Base-by-base conservation (phyloP, 2,888 invertebrate genomes). In the Callyntrura sp. region DNA sequence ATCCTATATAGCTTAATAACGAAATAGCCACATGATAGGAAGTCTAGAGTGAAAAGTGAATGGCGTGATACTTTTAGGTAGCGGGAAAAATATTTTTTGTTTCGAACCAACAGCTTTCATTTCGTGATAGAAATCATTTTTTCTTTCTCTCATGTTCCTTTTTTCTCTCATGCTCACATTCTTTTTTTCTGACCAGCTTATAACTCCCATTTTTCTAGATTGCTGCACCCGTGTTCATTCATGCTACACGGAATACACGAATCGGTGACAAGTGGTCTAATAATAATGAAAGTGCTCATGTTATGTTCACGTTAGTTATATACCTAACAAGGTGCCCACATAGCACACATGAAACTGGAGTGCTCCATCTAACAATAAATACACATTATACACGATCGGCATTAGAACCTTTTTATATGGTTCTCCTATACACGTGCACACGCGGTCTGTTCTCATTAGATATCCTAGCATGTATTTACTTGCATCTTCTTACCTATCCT, bases 201-300 rank as follows among this genome's bases (percentile, higher is more conserved):
- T 35, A 35, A n/a, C 25, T 8, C 6, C 4, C 17, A 76, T 20
- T 76, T 76, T 73, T 73, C 73, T 48, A 25, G 45, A 51, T 51
- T 76, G 51, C 73, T 76, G 76, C 25, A 23, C 28, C 62, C 85
- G 25, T 45, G 73, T 60, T 85, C 57, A 25, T 68, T 78, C 78
- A 62, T 51, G 85, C 68, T 51, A 78, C 85, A 86, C 85, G 85
- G 35, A 78, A 86, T 65, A 51, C 65, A 70, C 70, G 84, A 70
- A 84, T 84, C 70, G 84, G 70, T 84, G 70, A 84, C 84, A 84
- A 51, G 70, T 76, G 82, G 65, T 48, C 65, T 65, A 70, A 68
- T 68, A 65, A 62, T 81, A 65, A 62, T 81, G 45, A 62, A 45
- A 20, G 57, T 57, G 78, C n/a, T 55, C 28, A 78, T 57, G 55